Evolutionary conservation across 2,113 vertebrate genomes (phyloP).

Genomic region (Myiopsitta monachus): DNA sequence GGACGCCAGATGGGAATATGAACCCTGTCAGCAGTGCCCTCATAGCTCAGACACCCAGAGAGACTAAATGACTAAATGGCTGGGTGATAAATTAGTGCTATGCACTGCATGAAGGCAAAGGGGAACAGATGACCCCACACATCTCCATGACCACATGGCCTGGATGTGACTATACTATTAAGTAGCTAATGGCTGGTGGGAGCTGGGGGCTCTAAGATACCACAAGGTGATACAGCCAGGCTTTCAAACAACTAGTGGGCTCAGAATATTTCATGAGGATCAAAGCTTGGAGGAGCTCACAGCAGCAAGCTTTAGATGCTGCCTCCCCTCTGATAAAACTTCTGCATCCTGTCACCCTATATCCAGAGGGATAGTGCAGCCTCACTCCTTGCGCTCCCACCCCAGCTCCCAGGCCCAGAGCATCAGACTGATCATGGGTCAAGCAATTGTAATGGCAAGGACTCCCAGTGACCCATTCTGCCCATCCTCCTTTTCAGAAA

Average conservation of each 20-base stretch:
- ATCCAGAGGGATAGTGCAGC: background rate
- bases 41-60: background rate
- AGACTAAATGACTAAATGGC: background rate
- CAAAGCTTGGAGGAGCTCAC: background rate
- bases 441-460: background rate
- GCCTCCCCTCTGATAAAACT: background rate
- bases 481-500: background rate
- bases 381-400: background rate
- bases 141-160: background rate
- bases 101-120: background rate
- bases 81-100: background rate
- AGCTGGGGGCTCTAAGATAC: background rate
- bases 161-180: too few relatives aligned
- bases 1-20: background rate
- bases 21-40: background rate
- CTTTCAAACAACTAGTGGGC: background rate
- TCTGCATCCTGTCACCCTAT: background rate
- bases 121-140: background rate
- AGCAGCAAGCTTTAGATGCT: background rate
- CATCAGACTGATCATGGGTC: background rate
- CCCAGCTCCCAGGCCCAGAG: background rate
- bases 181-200: background rate
- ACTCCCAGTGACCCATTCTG: background rate
- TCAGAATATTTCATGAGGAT: background rate
- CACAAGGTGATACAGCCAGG: background rate